Percentiles rank a stretch among this genome's conserved stretches.
These are phyloP conservation scores for Leguminivora glycinivorella DNA, from an alignment of 1,140 invertebrate species.

Conservation along the genomic window DNA sequence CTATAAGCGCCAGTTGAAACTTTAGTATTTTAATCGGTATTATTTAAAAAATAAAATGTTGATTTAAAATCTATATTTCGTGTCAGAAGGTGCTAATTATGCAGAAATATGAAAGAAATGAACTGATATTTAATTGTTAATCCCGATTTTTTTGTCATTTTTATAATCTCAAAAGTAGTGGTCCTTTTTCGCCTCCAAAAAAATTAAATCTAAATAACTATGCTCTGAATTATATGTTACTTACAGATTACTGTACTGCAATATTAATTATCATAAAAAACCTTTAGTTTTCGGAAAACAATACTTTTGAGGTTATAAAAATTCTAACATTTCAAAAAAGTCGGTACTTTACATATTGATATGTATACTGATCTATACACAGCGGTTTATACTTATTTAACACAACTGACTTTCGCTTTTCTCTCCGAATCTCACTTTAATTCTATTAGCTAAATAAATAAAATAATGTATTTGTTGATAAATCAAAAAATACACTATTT, in stretches of 20 bases:
- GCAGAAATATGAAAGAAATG: neutral
- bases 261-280: too few species aligned
- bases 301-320: too few species aligned
- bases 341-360: neutral
- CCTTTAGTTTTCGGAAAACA: too few species aligned
- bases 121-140: too few species aligned
- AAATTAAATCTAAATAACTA: too few species aligned
- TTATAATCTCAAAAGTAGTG: too few species aligned
- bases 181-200: too few species aligned
- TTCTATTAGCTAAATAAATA: slow-evolving; percentile 23
- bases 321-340: too few species aligned
- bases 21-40: slow-evolving; percentile 1
- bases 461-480: slow-evolving; percentile 24
- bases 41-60: neutral
- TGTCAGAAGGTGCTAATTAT: neutral
- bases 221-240: too few species aligned
- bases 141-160: too few species aligned
- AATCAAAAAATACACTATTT: neutral
- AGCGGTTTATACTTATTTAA: slow-evolving; percentile 30
- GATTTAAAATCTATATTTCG: neutral
- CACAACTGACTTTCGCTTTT: slow-evolving; percentile 1
- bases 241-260: too few species aligned
- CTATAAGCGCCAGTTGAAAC: slow-evolving; percentile 50
- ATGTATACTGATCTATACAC: slow-evolving; percentile 4
- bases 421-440: slow-evolving; percentile 25